A percentile compares a stretch with the other conserved stretches of the same genome.
Conservation (phyloP, 2,113 vertebrate genomes). For the Urocynchramus pylzowi region DNA sequence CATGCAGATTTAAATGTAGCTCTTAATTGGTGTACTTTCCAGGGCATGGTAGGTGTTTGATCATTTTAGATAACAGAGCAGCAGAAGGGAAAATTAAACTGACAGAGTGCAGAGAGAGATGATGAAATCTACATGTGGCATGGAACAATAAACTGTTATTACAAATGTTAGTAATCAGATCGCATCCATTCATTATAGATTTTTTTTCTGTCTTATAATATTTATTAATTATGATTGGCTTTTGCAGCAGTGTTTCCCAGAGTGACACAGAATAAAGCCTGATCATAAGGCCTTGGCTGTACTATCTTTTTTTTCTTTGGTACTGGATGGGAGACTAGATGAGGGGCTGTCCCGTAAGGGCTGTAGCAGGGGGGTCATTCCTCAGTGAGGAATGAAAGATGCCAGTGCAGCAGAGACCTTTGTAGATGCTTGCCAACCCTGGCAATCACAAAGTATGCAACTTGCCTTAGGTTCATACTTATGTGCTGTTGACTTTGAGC, state of each 20-base stretch:
- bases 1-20: slow-evolving; percentile 30
- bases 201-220: background rate
- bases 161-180: slow-evolving; percentile 25
- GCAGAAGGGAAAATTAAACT: slow-evolving; percentile 42
- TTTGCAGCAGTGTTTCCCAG: background rate
- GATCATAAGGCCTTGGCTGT: background rate
- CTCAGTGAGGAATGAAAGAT: background rate
- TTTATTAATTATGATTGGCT: slow-evolving; percentile 13
- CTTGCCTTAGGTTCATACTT: background rate
- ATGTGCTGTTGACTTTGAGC: background rate
- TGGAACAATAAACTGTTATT: slow-evolving; percentile 35
- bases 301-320: background rate
- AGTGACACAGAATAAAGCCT: background rate
- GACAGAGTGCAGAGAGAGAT: background rate
- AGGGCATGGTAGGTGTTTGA: background rate
- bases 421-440: background rate
- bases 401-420: background rate
- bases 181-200: background rate
- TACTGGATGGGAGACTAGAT: background rate
- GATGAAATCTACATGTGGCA: background rate
- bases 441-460: background rate
- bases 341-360: background rate
- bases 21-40: slow-evolving; percentile 43
- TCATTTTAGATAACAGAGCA: slow-evolving; percentile 39
- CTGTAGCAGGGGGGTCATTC: background rate